These are phyloP conservation scores for Gorsachius goisagi DNA, from an alignment of 2,113 vertebrate genomes.

Conservation along the genomic window DNA sequence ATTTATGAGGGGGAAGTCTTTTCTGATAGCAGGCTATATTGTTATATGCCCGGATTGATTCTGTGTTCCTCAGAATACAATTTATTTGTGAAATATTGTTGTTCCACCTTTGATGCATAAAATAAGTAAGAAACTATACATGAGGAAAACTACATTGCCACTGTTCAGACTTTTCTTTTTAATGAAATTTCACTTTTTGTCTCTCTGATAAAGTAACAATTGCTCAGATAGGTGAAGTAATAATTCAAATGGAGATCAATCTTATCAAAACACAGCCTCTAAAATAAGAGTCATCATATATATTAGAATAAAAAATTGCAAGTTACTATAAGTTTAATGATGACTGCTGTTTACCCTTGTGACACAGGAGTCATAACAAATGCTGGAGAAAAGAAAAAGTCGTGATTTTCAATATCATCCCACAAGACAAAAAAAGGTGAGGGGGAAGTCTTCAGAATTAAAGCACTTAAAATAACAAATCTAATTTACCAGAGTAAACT, in stretches of 20 bases:
- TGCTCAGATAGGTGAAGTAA: background rate
- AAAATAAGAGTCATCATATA: background rate
- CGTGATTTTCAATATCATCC: background rate
- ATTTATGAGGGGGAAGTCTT: background rate
- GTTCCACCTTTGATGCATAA: background rate
- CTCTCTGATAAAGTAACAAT: background rate
- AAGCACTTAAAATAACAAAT: background rate
- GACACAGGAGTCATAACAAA: background rate
- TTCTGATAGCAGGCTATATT: background rate
- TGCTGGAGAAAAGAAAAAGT: background rate
- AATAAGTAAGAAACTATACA: background rate
- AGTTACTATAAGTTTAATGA: background rate
- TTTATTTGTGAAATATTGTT: background rate
- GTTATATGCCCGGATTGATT: background rate
- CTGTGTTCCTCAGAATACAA: background rate
- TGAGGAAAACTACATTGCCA: background rate
- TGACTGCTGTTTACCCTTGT: background rate
- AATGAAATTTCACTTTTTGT: background rate
- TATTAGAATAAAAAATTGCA: background rate
- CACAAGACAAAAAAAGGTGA: background rate
- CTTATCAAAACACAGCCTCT: background rate
- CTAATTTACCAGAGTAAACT: background rate
- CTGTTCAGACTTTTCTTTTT: background rate
- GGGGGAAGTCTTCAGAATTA: background rate
- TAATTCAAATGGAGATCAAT: background rate